A percentile compares a stretch with the other conserved stretches of the same genome.
phyloP scores from a whole-genome alignment of 2,888 invertebrate species.

The Dynastes maya region DNA sequence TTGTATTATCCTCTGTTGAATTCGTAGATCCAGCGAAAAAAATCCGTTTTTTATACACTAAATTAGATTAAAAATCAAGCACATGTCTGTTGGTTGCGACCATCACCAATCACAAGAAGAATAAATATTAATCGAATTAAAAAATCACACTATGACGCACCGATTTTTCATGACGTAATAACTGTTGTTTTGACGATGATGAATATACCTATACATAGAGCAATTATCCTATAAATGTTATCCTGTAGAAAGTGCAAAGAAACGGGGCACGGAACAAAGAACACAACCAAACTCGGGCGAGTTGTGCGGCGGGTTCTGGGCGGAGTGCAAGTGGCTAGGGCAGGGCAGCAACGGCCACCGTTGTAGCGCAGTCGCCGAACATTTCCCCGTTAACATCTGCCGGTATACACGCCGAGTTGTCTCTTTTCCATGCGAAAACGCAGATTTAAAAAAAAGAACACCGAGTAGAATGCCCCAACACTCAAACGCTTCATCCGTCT shows the following conservation, averaged over 20 bases:
- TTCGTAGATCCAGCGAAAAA: constrained; percentile 8
- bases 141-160: constrained; percentile 39
- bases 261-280: constrained; percentile 62
- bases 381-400: constrained; percentile 53
- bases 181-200: constrained; percentile 30
- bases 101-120: constrained; percentile 48
- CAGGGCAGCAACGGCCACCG: constrained; percentile 59
- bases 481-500: constrained; percentile 38
- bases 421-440: constrained; percentile 43
- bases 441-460: constrained; percentile 38
- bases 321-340: constrained; percentile 65
- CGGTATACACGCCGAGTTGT: constrained; percentile 38
- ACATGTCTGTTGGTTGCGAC: constrained; percentile 35
- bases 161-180: constrained; percentile 39
- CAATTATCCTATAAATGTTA: constrained; percentile 46
- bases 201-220: background rate
- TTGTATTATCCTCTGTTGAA: constrained; percentile 30
- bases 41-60: constrained; percentile 38
- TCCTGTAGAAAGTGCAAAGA: constrained; percentile 54
- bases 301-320: constrained; percentile 62
- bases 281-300: constrained; percentile 59
- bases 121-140: constrained; percentile 1
- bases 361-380: constrained; percentile 61
- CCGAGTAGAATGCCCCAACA: constrained; percentile 8
- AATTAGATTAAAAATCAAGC: constrained; percentile 42